Evolutionary conservation across 1,140 invertebrate species (phyloP).

Genomic region (Agraylea sexmaculata): DNA sequence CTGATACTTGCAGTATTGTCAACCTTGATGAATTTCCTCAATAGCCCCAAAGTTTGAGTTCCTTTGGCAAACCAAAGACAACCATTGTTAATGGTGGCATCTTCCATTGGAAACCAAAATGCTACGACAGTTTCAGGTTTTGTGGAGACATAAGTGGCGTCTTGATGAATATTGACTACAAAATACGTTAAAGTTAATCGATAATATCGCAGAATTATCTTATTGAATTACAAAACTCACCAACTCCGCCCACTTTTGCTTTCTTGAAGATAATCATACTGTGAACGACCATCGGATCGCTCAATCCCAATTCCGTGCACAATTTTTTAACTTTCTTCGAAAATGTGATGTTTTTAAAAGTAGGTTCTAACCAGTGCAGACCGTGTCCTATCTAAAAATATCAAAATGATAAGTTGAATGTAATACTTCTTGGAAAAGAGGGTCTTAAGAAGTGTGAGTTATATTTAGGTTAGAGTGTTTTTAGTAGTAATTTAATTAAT

Average conservation of each 20-base stretch:
- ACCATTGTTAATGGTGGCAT: slow-evolving; percentile 84
- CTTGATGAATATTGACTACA: slow-evolving; percentile 73
- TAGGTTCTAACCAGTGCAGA: slow-evolving; percentile 73
- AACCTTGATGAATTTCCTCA: slow-evolving; percentile 60
- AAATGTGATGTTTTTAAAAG: slow-evolving; percentile 74
- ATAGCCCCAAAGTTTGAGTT: slow-evolving; percentile 75
- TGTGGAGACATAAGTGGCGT: slow-evolving; percentile 76
- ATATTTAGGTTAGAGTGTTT: too few species aligned
- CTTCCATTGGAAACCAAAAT: slow-evolving; percentile 91
- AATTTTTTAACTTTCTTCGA: slow-evolving; percentile 70
- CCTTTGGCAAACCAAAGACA: slow-evolving; percentile 87
- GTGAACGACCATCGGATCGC: slow-evolving; percentile 76
- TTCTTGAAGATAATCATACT: slow-evolving; percentile 99
- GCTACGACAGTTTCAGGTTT: slow-evolving; percentile 65
- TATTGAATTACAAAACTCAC: too few species aligned
- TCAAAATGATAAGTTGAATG: too few species aligned
- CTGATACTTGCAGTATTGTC: slow-evolving; percentile 48
- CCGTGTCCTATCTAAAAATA: slow-evolving; percentile 71
- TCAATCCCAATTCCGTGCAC: slow-evolving; percentile 57
- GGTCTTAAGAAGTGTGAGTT: too few species aligned
- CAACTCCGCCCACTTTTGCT: slow-evolving; percentile 79
- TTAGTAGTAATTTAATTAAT: too few species aligned
- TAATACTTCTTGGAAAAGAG: too few species aligned
- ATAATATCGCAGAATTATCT: not conserved
- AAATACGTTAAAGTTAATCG: slow-evolving; percentile 3